phyloP scores from a whole-genome alignment of 2,888 invertebrate genomes.

The Coecobrya sp. region DNA sequence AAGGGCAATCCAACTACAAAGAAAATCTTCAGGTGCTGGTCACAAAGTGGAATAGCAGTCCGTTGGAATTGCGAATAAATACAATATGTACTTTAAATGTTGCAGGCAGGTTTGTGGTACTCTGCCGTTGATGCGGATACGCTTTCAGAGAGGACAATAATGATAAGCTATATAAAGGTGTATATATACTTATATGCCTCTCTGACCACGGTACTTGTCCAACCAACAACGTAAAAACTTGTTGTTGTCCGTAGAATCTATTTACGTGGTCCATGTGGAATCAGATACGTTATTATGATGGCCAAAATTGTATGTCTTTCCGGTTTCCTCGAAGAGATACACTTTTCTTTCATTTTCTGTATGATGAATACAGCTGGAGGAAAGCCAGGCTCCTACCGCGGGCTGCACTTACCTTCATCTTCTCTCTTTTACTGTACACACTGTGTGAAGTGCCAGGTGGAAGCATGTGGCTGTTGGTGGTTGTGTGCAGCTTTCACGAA shows the following conservation, averaged over 20 bases:
- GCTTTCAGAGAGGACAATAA: slow-evolving; percentile 9
- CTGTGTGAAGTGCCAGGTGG: slow-evolving; percentile 52
- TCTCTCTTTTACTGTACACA: neutral
- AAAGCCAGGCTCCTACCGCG: neutral
- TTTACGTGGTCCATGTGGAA: slow-evolving; percentile 50
- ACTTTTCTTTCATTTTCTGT: neutral
- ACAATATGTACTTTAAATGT: neutral
- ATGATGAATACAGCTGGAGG: neutral
- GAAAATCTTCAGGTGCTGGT: slow-evolving; percentile 51
- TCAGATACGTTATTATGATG: slow-evolving; percentile 49
- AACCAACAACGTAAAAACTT: slow-evolving; percentile 19
- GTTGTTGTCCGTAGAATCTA: slow-evolving; percentile 56
- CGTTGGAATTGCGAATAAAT: slow-evolving; percentile 23
- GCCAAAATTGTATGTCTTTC: slow-evolving; percentile 24
- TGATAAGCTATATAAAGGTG: slow-evolving; percentile 51
- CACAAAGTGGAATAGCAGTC: neutral
- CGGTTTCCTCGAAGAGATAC: slow-evolving; percentile 27
- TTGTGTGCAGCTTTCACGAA: slow-evolving; percentile 38
- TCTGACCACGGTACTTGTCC: slow-evolving; percentile 23
- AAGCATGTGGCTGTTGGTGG: neutral
- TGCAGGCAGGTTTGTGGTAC: neutral
- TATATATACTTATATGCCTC: slow-evolving; percentile 37
- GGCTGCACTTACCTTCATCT: neutral
- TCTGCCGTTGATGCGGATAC: neutral
- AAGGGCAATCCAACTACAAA: slow-evolving; percentile 2